Evolutionary conservation across 2,888 invertebrate species (phyloP).

Genomic region (Lycaena phlaeas): DNA sequence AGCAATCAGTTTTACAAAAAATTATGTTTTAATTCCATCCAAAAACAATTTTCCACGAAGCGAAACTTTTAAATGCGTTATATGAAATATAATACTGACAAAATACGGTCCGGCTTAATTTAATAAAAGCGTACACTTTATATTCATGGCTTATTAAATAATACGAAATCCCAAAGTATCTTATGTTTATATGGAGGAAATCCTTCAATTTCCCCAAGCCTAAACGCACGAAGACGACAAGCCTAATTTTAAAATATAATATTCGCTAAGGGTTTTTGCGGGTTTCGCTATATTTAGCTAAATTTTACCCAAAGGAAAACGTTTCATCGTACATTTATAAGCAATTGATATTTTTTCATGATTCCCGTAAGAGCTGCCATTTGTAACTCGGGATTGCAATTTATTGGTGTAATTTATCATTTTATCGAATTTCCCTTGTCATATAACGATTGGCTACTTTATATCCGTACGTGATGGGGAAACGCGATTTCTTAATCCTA

Average conservation of each 20-base stretch:
- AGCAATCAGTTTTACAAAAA: no score
- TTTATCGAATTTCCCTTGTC: conserved; percentile 40
- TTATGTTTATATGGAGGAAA: conserved; percentile 4
- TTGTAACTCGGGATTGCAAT: conserved; percentile 54
- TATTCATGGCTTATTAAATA: not conserved
- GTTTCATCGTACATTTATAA: conserved; percentile 38
- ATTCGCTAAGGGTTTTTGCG: conserved; percentile 27
- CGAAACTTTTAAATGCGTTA: no score
- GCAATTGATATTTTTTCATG: conserved; percentile 60
- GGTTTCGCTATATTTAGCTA: conserved; percentile 30
- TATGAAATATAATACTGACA: no score
- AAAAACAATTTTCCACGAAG: no score
- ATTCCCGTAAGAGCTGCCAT: conserved; percentile 45
- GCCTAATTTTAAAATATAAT: conserved; percentile 29
- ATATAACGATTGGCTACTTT: conserved; percentile 15
- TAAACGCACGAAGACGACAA: conserved; percentile 17
- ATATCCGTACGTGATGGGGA: not conserved
- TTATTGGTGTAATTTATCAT: conserved; percentile 57
- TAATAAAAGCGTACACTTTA: not conserved
- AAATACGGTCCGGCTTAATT: not conserved
- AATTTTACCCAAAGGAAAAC: conserved; percentile 35
- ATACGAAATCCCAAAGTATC: conserved; percentile 1
- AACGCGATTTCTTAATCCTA: not conserved
- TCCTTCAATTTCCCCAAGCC: conserved; percentile 1
- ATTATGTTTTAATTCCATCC: no score